These are phyloP conservation scores for Drosophila simulans DNA, from an alignment of 1,140 invertebrate species.

Conservation along the genomic window DNA sequence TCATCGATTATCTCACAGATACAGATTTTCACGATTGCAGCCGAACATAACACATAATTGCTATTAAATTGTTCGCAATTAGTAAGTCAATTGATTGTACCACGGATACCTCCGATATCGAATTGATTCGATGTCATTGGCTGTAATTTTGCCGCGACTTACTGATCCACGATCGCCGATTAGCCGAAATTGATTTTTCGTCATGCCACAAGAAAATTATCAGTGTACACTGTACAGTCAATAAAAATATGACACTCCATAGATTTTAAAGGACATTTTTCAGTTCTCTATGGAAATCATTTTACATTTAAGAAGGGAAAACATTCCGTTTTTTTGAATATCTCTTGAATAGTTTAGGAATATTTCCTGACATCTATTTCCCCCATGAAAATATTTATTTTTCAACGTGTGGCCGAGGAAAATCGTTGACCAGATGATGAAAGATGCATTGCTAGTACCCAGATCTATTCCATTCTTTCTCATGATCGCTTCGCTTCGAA, in stretches of 20 bases:
- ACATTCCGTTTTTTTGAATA: too few species aligned
- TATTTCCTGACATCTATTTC: too few species aligned
- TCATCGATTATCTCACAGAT: constrained; percentile 64
- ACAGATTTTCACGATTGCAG: constrained; percentile 39
- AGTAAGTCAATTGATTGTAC: constrained; percentile 43
- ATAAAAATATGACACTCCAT: not conserved
- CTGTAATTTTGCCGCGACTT: constrained; percentile 15
- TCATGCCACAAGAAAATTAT: not conserved
- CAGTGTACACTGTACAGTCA: not conserved
- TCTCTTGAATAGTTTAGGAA: too few species aligned
- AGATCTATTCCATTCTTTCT: constrained; percentile 36
- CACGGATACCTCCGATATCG: constrained; percentile 5
- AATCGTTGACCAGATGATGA: constrained; percentile 15
- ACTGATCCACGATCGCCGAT: constrained; percentile 37
- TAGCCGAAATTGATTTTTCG: constrained; percentile 36
- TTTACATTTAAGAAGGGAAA: too few species aligned
- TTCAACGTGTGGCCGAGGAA: constrained; percentile 3
- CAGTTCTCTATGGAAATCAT: too few species aligned
- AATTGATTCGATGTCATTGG: constrained; percentile 45
- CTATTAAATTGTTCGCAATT: constrained; percentile 62
- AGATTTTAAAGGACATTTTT: too few species aligned
- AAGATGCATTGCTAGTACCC: constrained; percentile 4
- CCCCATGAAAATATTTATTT: not conserved
- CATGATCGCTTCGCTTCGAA: constrained; percentile 35
- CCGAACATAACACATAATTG: constrained; percentile 49